Evolutionary conservation across 37 sponge, comb jelly and placozoan genomes (phyloP).

Genomic region (Diacarnus erythraeanus): DNA sequence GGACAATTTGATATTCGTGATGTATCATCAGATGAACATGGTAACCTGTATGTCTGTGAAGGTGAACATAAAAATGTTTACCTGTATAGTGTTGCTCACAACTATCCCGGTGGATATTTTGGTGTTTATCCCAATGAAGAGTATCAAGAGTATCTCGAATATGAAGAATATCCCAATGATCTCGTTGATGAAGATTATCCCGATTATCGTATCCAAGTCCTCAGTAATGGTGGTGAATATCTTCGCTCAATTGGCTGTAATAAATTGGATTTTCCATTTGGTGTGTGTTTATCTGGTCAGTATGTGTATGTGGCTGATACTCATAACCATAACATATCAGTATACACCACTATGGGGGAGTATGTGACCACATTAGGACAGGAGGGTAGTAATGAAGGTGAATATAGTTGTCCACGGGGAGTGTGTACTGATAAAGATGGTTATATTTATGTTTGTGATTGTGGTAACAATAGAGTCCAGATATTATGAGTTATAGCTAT

Average conservation of each 20-base stretch:
- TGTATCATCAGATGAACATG: neutral
- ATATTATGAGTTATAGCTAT: too few species aligned
- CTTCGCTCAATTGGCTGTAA: neutral
- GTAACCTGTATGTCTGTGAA: neutral
- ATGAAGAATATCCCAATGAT: too few species aligned
- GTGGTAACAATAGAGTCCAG: neutral
- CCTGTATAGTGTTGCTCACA: too few species aligned
- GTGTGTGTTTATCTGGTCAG: slow-evolving; percentile 13
- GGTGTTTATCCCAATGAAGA: too few species aligned
- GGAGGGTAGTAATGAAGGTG: neutral
- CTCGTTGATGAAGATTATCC: too few species aligned
- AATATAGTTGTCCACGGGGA: neutral
- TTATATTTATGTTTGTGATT: neutral
- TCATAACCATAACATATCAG: neutral
- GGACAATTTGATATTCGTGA: neutral
- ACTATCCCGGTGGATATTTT: too few species aligned
- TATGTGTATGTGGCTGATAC: slow-evolving; percentile 15
- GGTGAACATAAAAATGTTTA: neutral
- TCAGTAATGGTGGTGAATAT: neutral
- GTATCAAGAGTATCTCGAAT: too few species aligned
- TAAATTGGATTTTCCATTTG: neutral
- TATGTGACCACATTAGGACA: slow-evolving; percentile 15
- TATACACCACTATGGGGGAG: slow-evolving; percentile 12
- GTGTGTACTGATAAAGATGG: neutral
- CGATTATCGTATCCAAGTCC: slow-evolving; percentile 1